A percentile compares a stretch with the other conserved stretches of the same genome.
These are phyloP conservation scores for Scleropages formosus DNA, from an alignment of 2,797 vertebrate species.

Conservation along the genomic window DNA sequence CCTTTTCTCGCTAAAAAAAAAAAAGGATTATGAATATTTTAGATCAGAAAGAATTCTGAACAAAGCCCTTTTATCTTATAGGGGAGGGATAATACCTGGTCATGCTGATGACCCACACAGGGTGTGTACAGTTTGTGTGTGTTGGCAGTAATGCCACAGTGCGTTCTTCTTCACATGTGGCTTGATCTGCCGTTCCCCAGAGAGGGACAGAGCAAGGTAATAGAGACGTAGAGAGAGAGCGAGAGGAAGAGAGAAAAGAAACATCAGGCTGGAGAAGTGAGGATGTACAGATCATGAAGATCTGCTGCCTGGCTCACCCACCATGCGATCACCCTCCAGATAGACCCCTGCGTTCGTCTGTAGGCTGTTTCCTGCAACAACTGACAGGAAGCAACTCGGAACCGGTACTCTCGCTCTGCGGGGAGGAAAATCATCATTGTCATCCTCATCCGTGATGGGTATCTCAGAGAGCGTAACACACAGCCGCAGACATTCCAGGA, in stretches of 20 bases:
- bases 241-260: neutral
- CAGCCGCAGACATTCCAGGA: neutral
- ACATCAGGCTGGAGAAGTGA: no score
- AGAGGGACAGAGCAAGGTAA: neutral
- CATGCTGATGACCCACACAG: slow-evolving; percentile 24
- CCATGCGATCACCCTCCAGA: no score
- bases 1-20: no score
- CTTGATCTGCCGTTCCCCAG: slow-evolving; percentile 45
- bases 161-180: slow-evolving; percentile 52
- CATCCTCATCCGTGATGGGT: slow-evolving; percentile 25
- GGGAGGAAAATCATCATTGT: slow-evolving; percentile 44
- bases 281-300: no score
- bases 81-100: neutral
- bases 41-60: slow-evolving; percentile 33
- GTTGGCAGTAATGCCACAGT: slow-evolving; percentile 44
- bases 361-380: slow-evolving; percentile 25
- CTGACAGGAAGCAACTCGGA: neutral
- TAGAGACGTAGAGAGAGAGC: neutral
- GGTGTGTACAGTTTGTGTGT: slow-evolving; percentile 17
- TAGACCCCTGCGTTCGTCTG: no score
- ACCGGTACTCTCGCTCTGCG: slow-evolving; percentile 13
- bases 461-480: neutral
- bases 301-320: no score
- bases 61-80: slow-evolving; percentile 10
- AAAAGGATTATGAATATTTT: slow-evolving; percentile 56